phyloP scores from a whole-genome alignment of 2,113 vertebrate genomes.

The Panurus biarmicus region DNA sequence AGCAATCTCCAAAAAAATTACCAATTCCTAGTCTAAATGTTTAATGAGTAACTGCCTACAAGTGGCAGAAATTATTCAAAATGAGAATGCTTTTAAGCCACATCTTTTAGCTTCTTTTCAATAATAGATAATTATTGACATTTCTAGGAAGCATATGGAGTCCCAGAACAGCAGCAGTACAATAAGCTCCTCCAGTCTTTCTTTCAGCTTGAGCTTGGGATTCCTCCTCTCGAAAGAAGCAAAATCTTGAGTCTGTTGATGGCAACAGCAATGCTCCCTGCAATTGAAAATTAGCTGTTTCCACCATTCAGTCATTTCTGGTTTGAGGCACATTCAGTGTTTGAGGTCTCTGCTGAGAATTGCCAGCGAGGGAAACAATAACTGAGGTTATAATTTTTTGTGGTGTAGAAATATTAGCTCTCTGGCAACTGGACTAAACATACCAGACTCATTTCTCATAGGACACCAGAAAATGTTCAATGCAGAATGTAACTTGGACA shows the following conservation, averaged over 20 bases:
- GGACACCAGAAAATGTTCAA: conserved; percentile 11
- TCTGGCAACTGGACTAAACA: conserved; percentile 5
- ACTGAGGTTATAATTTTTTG: background rate
- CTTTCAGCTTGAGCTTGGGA: background rate
- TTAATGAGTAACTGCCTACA: background rate
- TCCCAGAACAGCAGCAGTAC: background rate
- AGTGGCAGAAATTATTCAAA: conserved; percentile 13
- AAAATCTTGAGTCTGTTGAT: background rate
- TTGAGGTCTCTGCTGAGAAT: background rate
- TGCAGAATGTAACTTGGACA: background rate
- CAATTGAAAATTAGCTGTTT: background rate
- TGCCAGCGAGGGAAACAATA: background rate
- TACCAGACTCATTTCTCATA: conserved; percentile 43
- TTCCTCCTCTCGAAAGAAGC: background rate
- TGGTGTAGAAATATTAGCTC: background rate
- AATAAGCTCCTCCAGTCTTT: background rate
- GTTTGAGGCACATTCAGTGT: background rate
- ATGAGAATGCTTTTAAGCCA: background rate
- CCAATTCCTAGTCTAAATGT: background rate
- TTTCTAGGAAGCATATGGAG: background rate
- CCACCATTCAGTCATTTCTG: background rate
- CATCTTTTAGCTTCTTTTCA: background rate
- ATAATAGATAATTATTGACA: background rate
- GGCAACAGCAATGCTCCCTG: background rate
- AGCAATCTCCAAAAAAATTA: background rate